Conservation (phyloP, 2,113 vertebrate genomes). For the Chloropsis hardwickii region DNA sequence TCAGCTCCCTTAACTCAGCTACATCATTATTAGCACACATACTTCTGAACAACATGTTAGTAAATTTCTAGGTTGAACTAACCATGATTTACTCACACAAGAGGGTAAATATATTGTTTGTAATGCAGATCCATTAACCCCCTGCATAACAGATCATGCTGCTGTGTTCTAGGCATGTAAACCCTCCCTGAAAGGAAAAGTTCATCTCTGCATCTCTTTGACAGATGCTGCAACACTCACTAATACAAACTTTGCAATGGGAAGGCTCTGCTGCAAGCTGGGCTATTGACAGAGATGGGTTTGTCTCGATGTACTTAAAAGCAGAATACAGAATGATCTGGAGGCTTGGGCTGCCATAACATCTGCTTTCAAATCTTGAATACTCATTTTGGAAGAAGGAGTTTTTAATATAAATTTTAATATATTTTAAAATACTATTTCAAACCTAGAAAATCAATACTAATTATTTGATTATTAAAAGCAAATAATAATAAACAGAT, state of each 20-base stretch:
- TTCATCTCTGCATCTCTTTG: neutral
- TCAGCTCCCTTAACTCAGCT: neutral
- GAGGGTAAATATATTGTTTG: neutral
- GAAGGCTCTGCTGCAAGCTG: neutral
- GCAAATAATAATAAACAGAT: neutral
- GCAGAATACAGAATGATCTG: neutral
- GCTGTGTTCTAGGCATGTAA: neutral
- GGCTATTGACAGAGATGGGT: neutral
- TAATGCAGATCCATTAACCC: neutral
- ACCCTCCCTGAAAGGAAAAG: neutral
- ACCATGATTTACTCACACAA: neutral
- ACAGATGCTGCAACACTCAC: neutral
- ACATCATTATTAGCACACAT: neutral
- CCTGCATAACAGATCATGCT: neutral
- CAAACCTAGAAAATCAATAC: neutral
- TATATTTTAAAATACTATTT: neutral
- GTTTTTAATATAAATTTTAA: neutral
- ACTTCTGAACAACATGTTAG: neutral
- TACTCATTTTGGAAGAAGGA: neutral
- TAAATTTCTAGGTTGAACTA: neutral
- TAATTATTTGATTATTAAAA: neutral
- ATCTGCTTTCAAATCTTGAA: neutral
- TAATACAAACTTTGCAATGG: neutral
- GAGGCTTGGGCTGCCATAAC: neutral
- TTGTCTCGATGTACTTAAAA: neutral